Percentiles rank a stretch among this genome's conserved stretches.
These are phyloP conservation scores for Fregetta grallaria DNA, from an alignment of 2,113 vertebrate species.

Conservation along the genomic window DNA sequence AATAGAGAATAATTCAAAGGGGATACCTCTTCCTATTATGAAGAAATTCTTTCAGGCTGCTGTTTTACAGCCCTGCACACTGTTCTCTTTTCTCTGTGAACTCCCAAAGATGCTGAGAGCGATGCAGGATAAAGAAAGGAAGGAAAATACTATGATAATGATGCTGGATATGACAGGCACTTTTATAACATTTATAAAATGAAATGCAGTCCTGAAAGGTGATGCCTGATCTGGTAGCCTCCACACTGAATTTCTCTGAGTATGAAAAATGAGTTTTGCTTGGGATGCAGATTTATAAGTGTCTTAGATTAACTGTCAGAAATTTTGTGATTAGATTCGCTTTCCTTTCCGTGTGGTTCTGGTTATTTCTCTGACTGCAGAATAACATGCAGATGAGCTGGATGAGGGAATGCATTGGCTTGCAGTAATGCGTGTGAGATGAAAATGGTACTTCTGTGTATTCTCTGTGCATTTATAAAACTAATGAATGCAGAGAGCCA, in stretches of 20 bases:
- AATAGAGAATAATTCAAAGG: neutral
- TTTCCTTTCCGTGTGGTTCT: neutral
- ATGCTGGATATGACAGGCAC: neutral
- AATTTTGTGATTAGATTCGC: neutral
- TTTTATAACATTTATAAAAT: neutral
- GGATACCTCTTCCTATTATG: neutral
- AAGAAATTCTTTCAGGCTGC: neutral
- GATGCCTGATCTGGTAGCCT: neutral
- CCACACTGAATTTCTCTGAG: neutral
- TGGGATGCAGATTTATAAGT: neutral
- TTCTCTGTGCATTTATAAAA: constrained; percentile 44
- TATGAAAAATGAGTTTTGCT: neutral
- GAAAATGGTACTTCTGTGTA: neutral
- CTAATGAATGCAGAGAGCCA: constrained; percentile 30
- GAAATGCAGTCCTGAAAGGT: neutral
- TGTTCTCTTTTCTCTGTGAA: neutral
- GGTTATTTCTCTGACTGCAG: neutral
- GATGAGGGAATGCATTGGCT: neutral
- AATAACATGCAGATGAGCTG: constrained; percentile 17
- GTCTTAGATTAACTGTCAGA: neutral
- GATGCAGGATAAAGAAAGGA: neutral
- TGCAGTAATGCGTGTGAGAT: neutral
- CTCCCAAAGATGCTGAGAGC: neutral
- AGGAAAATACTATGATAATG: neutral
- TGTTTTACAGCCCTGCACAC: neutral